Evolutionary conservation across 2,797 vertebrate genomes (phyloP).

Genomic region (Syngnathus acus): DNA sequence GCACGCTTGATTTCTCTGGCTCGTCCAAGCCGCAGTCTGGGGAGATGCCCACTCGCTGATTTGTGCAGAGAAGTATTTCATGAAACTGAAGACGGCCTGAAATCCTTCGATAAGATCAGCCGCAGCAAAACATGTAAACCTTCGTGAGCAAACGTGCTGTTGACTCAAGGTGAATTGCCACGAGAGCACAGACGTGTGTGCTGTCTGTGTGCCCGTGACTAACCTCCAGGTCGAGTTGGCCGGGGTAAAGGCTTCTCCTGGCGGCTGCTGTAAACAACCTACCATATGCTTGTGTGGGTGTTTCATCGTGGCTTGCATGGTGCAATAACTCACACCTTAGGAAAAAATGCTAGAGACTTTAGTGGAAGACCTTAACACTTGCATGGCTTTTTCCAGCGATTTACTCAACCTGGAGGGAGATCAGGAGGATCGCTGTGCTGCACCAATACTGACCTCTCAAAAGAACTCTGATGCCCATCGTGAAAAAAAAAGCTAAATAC

Average conservation of each 20-base stretch:
- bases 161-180: conserved; percentile 24
- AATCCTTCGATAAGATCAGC: conserved; percentile 27
- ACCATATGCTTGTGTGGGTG: conserved; percentile 56
- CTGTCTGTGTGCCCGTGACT: conserved; percentile 19
- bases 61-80: conserved; percentile 39
- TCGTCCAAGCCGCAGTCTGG: conserved; percentile 48
- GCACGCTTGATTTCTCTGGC: conserved; percentile 38
- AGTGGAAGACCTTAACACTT: conserved; percentile 12
- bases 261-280: conserved; percentile 54
- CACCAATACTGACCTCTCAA: not conserved
- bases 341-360: conserved; percentile 14
- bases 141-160: conserved; percentile 19
- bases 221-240: conserved; percentile 51
- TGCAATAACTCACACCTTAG: conserved; percentile 10
- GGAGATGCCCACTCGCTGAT: conserved; percentile 52
- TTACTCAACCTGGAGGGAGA: not conserved
- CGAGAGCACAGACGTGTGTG: conserved; percentile 34
- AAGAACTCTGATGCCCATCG: not conserved
- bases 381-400: conserved; percentile 4
- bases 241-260: conserved; percentile 34
- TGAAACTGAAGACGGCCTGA: conserved; percentile 16
- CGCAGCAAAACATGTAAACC: conserved; percentile 24
- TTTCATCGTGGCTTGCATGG: conserved; percentile 25
- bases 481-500: not conserved
- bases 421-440: not conserved